Conservation (phyloP, 2,888 invertebrate species). For the Andricus quercusramuli region DNA sequence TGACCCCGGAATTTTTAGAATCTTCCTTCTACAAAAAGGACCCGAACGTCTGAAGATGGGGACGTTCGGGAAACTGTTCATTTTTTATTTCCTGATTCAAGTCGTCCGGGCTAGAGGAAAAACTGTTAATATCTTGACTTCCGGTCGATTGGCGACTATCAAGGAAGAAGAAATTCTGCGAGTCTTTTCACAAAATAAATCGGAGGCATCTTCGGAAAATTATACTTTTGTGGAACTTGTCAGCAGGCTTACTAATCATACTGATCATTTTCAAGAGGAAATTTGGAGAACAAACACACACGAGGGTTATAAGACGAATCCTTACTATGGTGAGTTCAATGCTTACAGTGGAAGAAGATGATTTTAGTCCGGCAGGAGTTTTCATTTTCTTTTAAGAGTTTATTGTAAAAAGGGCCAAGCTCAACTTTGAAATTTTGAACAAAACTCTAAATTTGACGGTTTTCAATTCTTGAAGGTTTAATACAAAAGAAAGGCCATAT, state of each 20-base stretch:
- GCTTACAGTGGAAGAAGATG: background rate
- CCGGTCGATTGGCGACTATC: constrained; percentile 53
- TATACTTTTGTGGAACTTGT: constrained; percentile 70
- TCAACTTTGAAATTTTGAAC: too few species aligned
- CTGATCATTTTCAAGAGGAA: constrained; percentile 45
- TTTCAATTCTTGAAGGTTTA: too few species aligned
- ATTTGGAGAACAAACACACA: constrained; percentile 49
- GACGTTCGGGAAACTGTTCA: constrained; percentile 44
- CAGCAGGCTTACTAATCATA: constrained; percentile 52
- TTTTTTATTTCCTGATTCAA: constrained; percentile 45
- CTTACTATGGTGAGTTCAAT: constrained; percentile 68
- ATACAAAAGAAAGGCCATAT: too few species aligned
- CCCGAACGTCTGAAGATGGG: constrained; percentile 50
- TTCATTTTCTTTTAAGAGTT: background rate
- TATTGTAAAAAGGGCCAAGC: too few species aligned
- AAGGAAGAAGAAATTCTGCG: constrained; percentile 71
- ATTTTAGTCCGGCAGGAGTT: constrained; percentile 12
- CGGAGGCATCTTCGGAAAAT: constrained; percentile 60
- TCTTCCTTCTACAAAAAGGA: constrained; percentile 2
- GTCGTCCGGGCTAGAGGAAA: constrained; percentile 54
- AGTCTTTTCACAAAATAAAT: constrained; percentile 63
- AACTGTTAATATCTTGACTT: constrained; percentile 65
- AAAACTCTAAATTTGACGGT: too few species aligned
- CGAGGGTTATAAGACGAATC: constrained; percentile 59
- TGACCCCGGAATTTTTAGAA: background rate